Percentiles rank a stretch among this genome's conserved stretches.
Evolutionary conservation across 2,888 invertebrate genomes (phyloP).

Genomic region (Schrankia costaestrigalis): DNA sequence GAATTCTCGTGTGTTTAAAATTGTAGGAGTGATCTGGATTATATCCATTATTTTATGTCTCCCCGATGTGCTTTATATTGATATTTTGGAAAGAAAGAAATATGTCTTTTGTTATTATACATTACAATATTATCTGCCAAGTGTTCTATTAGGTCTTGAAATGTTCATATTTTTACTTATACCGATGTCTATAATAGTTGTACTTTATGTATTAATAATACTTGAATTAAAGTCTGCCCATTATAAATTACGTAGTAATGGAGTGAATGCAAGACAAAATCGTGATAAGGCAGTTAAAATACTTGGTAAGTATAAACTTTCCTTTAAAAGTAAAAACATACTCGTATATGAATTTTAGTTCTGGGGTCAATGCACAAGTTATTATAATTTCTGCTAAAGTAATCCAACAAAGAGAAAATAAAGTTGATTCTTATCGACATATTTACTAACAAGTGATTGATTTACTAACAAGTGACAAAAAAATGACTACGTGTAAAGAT

Average conservation of each 20-base stretch:
- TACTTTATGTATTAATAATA: conserved; percentile 89
- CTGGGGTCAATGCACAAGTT: too few species aligned
- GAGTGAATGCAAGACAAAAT: conserved; percentile 60
- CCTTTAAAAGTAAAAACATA: neutral
- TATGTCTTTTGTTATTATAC: conserved; percentile 62
- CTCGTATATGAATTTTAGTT: too few species aligned
- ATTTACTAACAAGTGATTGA: too few species aligned
- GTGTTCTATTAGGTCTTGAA: conserved; percentile 76
- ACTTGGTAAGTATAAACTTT: conserved; percentile 82
- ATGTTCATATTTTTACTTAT: conserved; percentile 90
- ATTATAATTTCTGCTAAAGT: too few species aligned
- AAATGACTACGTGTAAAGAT: too few species aligned
- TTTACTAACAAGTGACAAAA: too few species aligned
- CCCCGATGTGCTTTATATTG: conserved; percentile 79
- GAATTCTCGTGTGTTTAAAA: conserved; percentile 88
- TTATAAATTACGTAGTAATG: conserved; percentile 73
- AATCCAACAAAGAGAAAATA: too few species aligned
- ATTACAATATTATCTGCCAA: conserved; percentile 41
- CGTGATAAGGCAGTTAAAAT: conserved; percentile 86
- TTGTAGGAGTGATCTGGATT: conserved; percentile 86
- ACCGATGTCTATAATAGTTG: conserved; percentile 90
- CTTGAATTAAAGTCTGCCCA: conserved; percentile 83
- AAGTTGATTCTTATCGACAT: too few species aligned
- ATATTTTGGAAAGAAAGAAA: conserved; percentile 56
- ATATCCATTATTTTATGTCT: conserved; percentile 85